Base-by-base conservation (phyloP, 1,140 invertebrate species). In the Mesaphorura yosii region DNA sequence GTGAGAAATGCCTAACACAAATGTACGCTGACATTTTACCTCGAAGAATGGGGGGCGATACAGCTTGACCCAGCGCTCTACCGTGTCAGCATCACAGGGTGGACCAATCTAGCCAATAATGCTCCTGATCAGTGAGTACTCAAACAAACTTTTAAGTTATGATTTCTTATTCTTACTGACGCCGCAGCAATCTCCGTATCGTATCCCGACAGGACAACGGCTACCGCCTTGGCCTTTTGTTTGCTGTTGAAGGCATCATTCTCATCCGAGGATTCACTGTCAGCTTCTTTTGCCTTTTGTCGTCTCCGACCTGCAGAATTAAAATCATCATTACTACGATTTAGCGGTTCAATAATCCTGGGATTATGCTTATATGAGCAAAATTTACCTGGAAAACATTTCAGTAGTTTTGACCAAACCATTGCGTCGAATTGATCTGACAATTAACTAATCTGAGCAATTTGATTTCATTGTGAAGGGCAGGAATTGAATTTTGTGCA, bases 11-110 rank as follows among this genome's bases (percentile, higher is more conserved):
- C 34, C 17, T 37, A 37, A 37, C 12, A 37, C 34, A 12, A 12
- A 37, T 37, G 34, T 12, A 37, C 17, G 34, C 7, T 12, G 44
- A 19, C 12, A 20, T 10, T 7, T 48, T 34, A 48, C 46, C 46
- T 48, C 25, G 27, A 48, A 48, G 46, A 48, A 48, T n/a, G 46
- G 27, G 12, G 46, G 46, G 6, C 22, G 10, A 23, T 48, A 48
- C 5, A 31, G 25, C 20, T 48, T 20, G 15, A 48, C 29, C 46
- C 46, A 48, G 27, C 19, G 28, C 12, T 48, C 46, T 15, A 48
- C 28, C 12, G 28, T 48, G 7, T 20, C 25, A 6, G 46, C 28
- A 22, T 27, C 28, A 22, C 25, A 31, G 20, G 26, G 5, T n/a
- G 5, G 17, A 26, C 23, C 44, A 46, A 46, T 7, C 44, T 46